Evolutionary conservation across 1,140 invertebrate species (phyloP), one percentile per base, ranked within the genome.

Genomic region (Pomphorhynchus laevis): DNA sequence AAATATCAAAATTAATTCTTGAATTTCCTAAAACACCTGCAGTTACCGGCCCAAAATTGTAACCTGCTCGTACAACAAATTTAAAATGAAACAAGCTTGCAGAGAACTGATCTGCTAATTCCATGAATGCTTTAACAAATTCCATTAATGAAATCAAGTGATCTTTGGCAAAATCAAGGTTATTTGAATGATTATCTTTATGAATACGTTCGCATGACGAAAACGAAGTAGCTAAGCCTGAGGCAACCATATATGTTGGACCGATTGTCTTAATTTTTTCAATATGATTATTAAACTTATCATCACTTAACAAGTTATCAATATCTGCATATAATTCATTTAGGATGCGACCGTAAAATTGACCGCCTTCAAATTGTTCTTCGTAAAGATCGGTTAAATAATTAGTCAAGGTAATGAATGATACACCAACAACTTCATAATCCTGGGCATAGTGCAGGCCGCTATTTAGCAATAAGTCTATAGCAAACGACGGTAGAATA

Each of bases 201-300:
- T 62, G 64, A 17, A 50, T 33, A 21, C 48, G 45, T 4, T 62
- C 48, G 44, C 68, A 60, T 43, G 67, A 62, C 0, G 72, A 70
- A n/a, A n/a, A n/a, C n/a, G n/a, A n/a, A n/a, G n/a, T n/a, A 58
- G 82, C 77, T 12, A 91, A 54, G 0, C 82, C 82, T 42, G 75
- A 79, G 1, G 82, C 82, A 2, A 79, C 80, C 82, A 93, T 93
- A 47, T 82, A 89, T 1, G 79, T 84, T 45, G 73, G 73, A 3
- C 80, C 82, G 43, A 91, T 91, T 0, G 82, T 91, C 53, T 93
- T 93, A 43, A 93, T 91, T 56, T 93, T 93, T 52, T 89, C 80
- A 1, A 91, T 73, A n/a, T n/a, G n/a, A 39, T 74, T 70, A 27
- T 68, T 65, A 49, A 75, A 91, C 45, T 79, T 67, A 0, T 65